These are phyloP conservation scores for Scaptomyza montana DNA, from an alignment of 1,140 invertebrate species.

Conservation along the genomic window DNA sequence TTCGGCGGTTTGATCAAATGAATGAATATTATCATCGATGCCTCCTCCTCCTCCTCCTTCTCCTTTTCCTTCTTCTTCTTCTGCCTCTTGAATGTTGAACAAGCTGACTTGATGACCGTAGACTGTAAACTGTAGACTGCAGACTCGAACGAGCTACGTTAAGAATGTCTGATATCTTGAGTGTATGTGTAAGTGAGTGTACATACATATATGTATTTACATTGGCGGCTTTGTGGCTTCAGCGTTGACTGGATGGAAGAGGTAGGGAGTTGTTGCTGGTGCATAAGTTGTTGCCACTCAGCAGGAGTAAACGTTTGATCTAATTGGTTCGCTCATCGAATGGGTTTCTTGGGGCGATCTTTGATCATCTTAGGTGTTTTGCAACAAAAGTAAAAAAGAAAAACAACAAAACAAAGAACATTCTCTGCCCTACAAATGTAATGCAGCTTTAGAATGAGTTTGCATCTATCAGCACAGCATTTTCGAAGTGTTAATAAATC, in stretches of 20 bases:
- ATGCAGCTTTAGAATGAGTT: no score
- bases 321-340: constrained; percentile 77
- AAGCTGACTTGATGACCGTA: constrained; percentile 76
- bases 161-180: constrained; percentile 64
- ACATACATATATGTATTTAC: constrained; percentile 29
- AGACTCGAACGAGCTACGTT: constrained; percentile 49
- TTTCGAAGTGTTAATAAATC: constrained; percentile 9
- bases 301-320: constrained; percentile 78
- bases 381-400: constrained; percentile 19
- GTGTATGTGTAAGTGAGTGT: constrained; percentile 34
- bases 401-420: neutral
- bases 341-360: constrained; percentile 30
- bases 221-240: constrained; percentile 47
- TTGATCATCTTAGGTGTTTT: constrained; percentile 40
- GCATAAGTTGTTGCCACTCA: constrained; percentile 52
- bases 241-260: constrained; percentile 17
- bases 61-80: neutral
- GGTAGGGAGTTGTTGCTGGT: neutral
- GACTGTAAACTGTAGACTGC: constrained; percentile 53
- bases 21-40: constrained; percentile 83
- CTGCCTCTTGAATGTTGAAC: constrained; percentile 67
- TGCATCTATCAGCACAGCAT: no score
- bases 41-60: constrained; percentile 19
- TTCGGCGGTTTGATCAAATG: constrained; percentile 80
- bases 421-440: neutral